Conservation (phyloP, 2,113 vertebrate genomes). For the Sinocyclocheilus rhinocerous region DNA sequence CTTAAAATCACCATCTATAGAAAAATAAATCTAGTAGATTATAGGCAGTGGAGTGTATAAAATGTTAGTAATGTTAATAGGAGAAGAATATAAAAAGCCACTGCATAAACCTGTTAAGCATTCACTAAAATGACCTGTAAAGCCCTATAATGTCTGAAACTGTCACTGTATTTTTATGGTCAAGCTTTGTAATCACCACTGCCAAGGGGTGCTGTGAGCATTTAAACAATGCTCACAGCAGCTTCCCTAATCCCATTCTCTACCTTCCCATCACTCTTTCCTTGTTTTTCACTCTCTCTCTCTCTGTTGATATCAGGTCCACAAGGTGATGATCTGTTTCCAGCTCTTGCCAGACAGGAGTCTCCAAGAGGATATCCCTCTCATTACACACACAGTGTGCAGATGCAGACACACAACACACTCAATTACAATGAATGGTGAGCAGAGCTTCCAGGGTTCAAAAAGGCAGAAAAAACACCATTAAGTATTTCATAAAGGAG, state of each 20-base stretch:
- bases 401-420: slow-evolving; percentile 36
- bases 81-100: too few relatives aligned
- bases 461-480: too few relatives aligned
- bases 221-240: background rate
- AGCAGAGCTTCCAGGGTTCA: background rate
- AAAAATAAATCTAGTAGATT: slow-evolving; percentile 1
- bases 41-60: background rate
- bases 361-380: slow-evolving; percentile 44
- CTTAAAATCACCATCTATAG: background rate
- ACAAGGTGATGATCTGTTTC: slow-evolving; percentile 38
- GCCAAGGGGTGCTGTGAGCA: too few relatives aligned
- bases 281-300: slow-evolving; percentile 17
- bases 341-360: slow-evolving; percentile 36
- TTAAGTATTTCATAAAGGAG: background rate
- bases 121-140: background rate
- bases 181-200: background rate
- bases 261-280: background rate
- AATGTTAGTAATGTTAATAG: background rate
- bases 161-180: background rate
- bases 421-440: too few relatives aligned
- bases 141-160: background rate
- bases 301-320: slow-evolving; percentile 30
- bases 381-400: background rate
- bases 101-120: background rate
- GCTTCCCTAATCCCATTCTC: background rate